Base-by-base conservation (phyloP, 1,140 invertebrate genomes). In the Rhopalosiphum maidis region DNA sequence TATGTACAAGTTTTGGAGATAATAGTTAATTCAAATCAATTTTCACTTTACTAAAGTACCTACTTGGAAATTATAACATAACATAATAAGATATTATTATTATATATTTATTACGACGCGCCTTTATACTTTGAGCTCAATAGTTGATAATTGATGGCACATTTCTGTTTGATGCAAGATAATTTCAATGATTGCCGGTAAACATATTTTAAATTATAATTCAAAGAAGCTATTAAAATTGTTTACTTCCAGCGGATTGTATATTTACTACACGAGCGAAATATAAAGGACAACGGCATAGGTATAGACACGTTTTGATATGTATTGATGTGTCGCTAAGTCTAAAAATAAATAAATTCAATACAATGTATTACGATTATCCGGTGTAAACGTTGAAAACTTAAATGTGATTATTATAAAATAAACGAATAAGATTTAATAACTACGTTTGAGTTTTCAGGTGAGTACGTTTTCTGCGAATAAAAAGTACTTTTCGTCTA, bases 11-110 rank as follows among this genome's bases (percentile, higher is more conserved):
- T 83, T 83, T 6, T 37, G 77, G 77, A 23, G 77, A 85, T 43
- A 85, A 43, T 41, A 85, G 83, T 85, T 85, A 85, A 85, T 85
- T 85, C 23, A 41, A 85, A 85, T 85, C 37, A 85, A 85, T 85
- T 85, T 85, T 85, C 83, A 41, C 37, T 85, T 85, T 4, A 43
- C 23, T 68, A n/a, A 68, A 68, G 11, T 68, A 68, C 0, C 4
- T 68, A 15, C 60, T n/a, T 68, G 15, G 60, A 68, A 68, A n/a
- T 68, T 68, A 68, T n/a, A 1, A 68, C 15, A 6, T 68, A 6
- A n/a, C 30, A 68, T 68, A n/a, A n/a, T 68, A 51, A 51, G 21
- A 51, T 51, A 68, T 68, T 41, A 41, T 41, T 41, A 68, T 68
- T 68, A n/a, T 18, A 68, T n/a, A 68, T 68, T 15, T 68, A 68